Conservation (phyloP, 2,113 vertebrate genomes). For the cattle (Bos taurus) region ARS-UCD2.0 NC_037349.1:44630501-44631000, state of each 20-base stretch:
- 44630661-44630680: neutral
- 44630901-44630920: neutral
- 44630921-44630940: neutral
- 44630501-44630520: neutral
- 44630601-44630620: neutral
- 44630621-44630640: neutral
- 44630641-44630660: neutral
- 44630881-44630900: neutral
- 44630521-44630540: neutral
- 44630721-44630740: neutral
- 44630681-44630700: neutral
- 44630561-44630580: neutral
- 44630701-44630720: neutral
- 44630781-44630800: neutral
- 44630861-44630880: neutral
- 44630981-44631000: neutral
- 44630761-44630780: neutral
- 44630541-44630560: neutral
- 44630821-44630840: neutral
- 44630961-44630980: neutral
- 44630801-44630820: neutral
- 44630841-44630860: neutral
- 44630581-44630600: neutral
- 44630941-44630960: constrained; percentile 1
- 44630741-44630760: neutral